A percentile compares a stretch with the other conserved stretches of the same genome.
phyloP scores from a whole-genome alignment of 2,888 invertebrate species.

The Epinotia brunnichana region DNA sequence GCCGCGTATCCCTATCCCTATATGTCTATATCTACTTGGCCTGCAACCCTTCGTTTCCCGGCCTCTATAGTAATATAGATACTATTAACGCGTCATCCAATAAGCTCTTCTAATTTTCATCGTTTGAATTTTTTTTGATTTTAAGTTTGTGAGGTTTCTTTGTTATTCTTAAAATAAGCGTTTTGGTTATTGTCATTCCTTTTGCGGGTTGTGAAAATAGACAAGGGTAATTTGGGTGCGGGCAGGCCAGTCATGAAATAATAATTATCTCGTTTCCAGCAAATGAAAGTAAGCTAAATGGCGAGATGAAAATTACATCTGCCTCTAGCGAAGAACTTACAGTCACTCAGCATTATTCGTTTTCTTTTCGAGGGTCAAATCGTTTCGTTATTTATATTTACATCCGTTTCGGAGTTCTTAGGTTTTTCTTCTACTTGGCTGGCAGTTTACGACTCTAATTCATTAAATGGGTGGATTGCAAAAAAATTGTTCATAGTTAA shows the following conservation, averaged over 20 bases:
- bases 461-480: too few relatives aligned
- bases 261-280: neutral
- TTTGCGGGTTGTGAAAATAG: neutral
- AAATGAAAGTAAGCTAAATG: neutral
- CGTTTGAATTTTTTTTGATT: neutral
- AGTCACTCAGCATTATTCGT: too few relatives aligned
- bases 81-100: neutral
- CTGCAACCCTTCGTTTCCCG: too few relatives aligned
- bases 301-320: too few relatives aligned
- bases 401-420: neutral
- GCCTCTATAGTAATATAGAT: too few relatives aligned
- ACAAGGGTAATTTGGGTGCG: neutral
- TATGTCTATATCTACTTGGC: too few relatives aligned
- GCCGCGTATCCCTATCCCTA: too few relatives aligned
- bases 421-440: too few relatives aligned
- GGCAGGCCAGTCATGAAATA: neutral
- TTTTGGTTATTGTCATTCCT: neutral
- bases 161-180: neutral
- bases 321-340: too few relatives aligned
- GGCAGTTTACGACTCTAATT: too few relatives aligned
- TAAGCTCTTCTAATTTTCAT: neutral
- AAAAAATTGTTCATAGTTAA: too few relatives aligned
- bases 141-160: neutral
- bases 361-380: too few relatives aligned
- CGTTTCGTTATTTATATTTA: neutral